Percentiles rank a stretch among this genome's conserved stretches.
phyloP scores from a whole-genome alignment of 2,113 vertebrate genomes.

The Ceyx margarethae region DNA sequence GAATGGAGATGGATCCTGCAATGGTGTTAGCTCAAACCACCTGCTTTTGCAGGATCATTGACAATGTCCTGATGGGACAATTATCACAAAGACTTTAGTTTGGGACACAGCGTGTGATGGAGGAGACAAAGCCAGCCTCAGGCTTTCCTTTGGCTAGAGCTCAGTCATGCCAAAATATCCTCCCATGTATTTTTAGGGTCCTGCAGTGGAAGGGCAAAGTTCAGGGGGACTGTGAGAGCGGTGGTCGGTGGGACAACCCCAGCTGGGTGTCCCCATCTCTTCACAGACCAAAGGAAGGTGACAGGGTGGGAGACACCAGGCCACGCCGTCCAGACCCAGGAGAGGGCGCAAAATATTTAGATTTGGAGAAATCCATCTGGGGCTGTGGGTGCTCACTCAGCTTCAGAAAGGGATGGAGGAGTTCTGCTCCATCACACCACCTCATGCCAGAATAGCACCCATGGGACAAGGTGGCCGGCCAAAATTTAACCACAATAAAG shows the following conservation, averaged over 20 bases:
- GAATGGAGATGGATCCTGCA: not conserved
- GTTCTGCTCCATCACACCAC: not conserved
- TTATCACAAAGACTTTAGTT: rapidly evolving
- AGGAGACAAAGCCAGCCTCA: not conserved
- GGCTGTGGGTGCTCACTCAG: not conserved
- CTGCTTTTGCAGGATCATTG: not conserved
- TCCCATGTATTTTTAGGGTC: not conserved
- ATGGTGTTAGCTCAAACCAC: rapidly evolving
- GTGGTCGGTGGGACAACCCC: not conserved
- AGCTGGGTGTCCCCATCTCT: not conserved
- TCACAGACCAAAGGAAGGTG: not conserved
- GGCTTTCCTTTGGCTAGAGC: not conserved
- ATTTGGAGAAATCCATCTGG: not conserved
- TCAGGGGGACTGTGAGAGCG: rapidly evolving
- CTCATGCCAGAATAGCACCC: not conserved
- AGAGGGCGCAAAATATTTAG: slow-evolving; percentile 64
- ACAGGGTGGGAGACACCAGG: not conserved
- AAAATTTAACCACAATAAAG: not conserved
- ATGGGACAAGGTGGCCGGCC: rapidly evolving
- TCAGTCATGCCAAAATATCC: not conserved
- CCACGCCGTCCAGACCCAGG: slow-evolving; percentile 42
- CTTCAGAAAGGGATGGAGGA: not conserved
- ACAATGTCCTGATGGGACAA: not conserved
- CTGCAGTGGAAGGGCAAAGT: not conserved
- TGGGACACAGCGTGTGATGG: not conserved